These are phyloP conservation scores for Microcebus tavaratra DNA, from an alignment of 2,113 vertebrate genomes.

Conservation along the genomic window DNA sequence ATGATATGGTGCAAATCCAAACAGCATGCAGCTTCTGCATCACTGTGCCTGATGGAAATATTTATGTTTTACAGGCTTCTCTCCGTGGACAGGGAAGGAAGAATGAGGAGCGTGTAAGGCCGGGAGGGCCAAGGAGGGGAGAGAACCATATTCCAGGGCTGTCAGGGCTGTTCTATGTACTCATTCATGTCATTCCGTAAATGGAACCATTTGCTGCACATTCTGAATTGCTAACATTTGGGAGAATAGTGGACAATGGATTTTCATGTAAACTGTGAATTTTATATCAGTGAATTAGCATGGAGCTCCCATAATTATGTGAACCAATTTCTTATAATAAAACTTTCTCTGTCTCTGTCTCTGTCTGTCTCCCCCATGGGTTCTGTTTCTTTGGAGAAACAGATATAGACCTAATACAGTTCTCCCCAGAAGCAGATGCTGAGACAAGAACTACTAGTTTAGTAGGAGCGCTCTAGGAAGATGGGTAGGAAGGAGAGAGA, in stretches of 20 bases:
- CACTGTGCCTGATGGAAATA: neutral
- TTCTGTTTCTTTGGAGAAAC: neutral
- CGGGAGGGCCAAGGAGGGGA: neutral
- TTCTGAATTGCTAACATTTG: conserved; percentile 73
- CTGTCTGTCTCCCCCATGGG: too few relatives aligned
- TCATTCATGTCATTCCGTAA: conserved; percentile 75
- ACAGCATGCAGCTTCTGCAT: neutral
- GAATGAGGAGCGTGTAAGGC: neutral
- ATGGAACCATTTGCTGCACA: conserved; percentile 63
- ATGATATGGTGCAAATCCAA: conserved; percentile 23
- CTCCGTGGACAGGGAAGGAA: neutral
- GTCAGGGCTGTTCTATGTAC: conserved; percentile 39
- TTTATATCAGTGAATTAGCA: conserved; percentile 81
- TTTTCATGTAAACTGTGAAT: conserved; percentile 79
- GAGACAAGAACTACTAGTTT: neutral
- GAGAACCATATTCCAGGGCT: neutral
- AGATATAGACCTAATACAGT: neutral
- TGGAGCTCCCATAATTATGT: neutral
- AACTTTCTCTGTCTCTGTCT: neutral
- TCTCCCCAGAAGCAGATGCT: neutral
- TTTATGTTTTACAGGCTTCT: neutral
- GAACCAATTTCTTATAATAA: neutral
- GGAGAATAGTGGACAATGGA: conserved; percentile 70
- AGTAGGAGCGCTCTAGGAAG: neutral
- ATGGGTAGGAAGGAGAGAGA: neutral